Base-by-base conservation (phyloP, 2,797 vertebrate genomes). In the Channa striata region DNA sequence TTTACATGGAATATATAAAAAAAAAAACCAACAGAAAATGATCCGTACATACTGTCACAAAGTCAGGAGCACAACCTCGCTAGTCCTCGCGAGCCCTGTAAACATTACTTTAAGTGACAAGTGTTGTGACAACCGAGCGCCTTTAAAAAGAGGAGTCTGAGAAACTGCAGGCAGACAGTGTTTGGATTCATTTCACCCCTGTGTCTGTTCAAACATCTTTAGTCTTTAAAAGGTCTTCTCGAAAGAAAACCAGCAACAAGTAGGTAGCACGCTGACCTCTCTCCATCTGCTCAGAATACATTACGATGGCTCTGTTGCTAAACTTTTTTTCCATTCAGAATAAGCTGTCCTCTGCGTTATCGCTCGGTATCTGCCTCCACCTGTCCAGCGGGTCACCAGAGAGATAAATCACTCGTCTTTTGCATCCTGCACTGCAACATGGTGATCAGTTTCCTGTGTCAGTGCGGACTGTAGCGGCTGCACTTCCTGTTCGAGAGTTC, bases 401-500 rank as follows among this genome's bases (percentile, higher is more conserved):
- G 77, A 77, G 56, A 75, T 79, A 80, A 88, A 79, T 82, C 77
- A 62, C 68, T 78, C 25, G 52, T 86, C 58, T 77, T 79, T 71
- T 85, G 83, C 85, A 83, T 86, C 84, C 79, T 89, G 87, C 59
- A 4, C 76, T 86, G 82, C 84, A 85, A 72, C 78, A 63, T 71
- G 86, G 85, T 80, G 89, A 87, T 88, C 81, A 14, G 80, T 78
- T 92, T 91, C 91, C 91, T 92, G 87, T 87, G 86, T 83, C 59
- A 82, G 80, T 76, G 81, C 85, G 90, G 88, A 91, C 89, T 87
- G 88, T 82, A 85, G 86, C 54, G 53, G 83, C 19, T 82, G 81
- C 78, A 85, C 86, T 91, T 92, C 92, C 91, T 92, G 90, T 91
- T 91, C 74, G 51, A 72, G 77, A 84, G 77, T 76, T 84, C 87